Evolutionary conservation across 2,888 invertebrate species (phyloP).

Genomic region (Hylaea fasciaria): DNA sequence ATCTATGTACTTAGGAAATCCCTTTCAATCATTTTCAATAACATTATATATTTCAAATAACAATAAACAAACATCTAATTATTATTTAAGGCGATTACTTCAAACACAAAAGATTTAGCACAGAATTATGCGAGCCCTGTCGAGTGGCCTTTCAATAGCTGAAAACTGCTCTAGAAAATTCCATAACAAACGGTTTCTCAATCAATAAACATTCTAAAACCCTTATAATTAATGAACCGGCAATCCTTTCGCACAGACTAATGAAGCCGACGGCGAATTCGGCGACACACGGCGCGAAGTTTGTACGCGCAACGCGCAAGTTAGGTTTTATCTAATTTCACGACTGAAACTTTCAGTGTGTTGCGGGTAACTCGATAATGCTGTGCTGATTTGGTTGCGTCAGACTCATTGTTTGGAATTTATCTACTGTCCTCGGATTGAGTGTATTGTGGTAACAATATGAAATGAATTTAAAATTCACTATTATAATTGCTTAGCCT

Average conservation of each 20-base stretch:
- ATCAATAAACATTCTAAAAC: slow-evolving; percentile 69
- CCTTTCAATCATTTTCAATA: no score
- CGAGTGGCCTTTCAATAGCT: background rate
- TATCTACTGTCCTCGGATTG: background rate
- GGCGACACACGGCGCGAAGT: slow-evolving; percentile 45
- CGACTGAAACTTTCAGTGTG: slow-evolving; percentile 13
- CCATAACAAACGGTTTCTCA: slow-evolving; percentile 59
- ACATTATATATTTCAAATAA: no score
- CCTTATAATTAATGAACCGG: slow-evolving; percentile 78
- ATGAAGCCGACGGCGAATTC: slow-evolving; percentile 55
- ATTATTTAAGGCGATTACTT: no score
- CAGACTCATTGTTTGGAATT: background rate
- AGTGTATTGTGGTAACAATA: no score
- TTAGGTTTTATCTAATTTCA: slow-evolving; percentile 25
- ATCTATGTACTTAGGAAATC: no score
- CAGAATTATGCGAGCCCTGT: background rate
- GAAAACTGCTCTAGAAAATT: slow-evolving; percentile 44
- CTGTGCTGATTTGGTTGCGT: slow-evolving; percentile 10
- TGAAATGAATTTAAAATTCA: no score
- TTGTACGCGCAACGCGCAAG: slow-evolving; percentile 22
- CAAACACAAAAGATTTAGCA: background rate
- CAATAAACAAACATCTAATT: no score
- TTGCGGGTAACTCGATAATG: slow-evolving; percentile 22
- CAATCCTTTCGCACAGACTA: slow-evolving; percentile 75
- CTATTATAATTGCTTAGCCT: no score